Evolutionary conservation across 2,888 invertebrate species (phyloP), one percentile per base, ranked within the genome.

Genomic region (Dermolepida albohirtum): DNA sequence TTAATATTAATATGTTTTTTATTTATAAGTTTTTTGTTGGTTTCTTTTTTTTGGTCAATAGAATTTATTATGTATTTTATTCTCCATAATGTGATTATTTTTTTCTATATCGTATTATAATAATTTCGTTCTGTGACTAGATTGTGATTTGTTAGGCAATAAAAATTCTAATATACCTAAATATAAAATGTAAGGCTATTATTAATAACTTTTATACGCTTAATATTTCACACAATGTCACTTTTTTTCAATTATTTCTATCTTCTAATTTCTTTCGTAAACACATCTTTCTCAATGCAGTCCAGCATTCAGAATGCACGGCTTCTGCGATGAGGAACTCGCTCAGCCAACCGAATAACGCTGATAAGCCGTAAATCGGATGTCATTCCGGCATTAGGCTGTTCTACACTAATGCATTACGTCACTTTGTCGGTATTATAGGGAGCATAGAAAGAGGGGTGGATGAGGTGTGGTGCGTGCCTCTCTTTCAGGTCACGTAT

Each of bases 311-410:
- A 17, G 50, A 63, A 63, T 17, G 63, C 22, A 12, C 27, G 34
- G 12, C 16, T n/a, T n/a, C 29, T 49, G 62, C 49, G 52, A 54
- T 10, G 54, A 54, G 17, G 40, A 49, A 49, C 40, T 71, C 70
- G 71, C 64, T 72, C 74, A 74, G 64, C 72, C 70, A 71, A 67
- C 64, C 72, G 75, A 72, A 72, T 70, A 73, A 74, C 72, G 74
- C 73, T 75, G 74, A 75, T 75, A 75, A 74, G 74, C 74, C 74
- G 72, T 74, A 74, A 75, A 75, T 75, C 75, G 74, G 73, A 74
- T 75, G 74, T 74, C 75, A 74, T 74, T 74, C 71, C 69, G 70
- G 74, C 64, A 74, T 74, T 74, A 74, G 71, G 70, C 72, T 73
- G 74, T 74, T 74, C 74, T 69, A 70, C 59, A 59, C 74, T 74